A percentile compares a stretch with the other conserved stretches of the same genome.
phyloP scores from a whole-genome alignment of 1,140 invertebrate species.

The Drosophila mojavensis region DNA sequence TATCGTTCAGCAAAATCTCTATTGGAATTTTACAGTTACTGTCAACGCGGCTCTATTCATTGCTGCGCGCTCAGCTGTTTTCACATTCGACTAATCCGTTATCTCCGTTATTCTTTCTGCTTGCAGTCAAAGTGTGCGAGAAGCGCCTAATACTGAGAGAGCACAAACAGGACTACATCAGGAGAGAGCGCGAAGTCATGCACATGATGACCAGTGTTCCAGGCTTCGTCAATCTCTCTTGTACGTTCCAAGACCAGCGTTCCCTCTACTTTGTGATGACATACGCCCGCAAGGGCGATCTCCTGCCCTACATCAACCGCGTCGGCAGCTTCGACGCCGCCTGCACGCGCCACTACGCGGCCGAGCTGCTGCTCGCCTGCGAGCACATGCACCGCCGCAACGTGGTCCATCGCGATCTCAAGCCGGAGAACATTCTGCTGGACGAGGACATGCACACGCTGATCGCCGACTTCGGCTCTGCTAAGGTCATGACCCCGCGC shows the following conservation, averaged over 20 bases:
- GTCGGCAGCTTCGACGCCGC: conserved; percentile 95
- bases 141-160: conserved; percentile 96
- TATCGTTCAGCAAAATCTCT: conserved; percentile 1
- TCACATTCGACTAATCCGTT: conserved; percentile 22
- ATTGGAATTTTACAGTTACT: conserved; percentile 25
- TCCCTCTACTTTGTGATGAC: conserved; percentile 98
- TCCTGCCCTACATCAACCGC: conserved; percentile 95
- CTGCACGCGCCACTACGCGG: conserved; percentile 96
- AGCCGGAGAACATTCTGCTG: conserved; percentile 95
- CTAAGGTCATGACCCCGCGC: conserved; percentile 89
- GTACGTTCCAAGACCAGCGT: conserved; percentile 97
- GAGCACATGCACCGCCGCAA: conserved; percentile 95
- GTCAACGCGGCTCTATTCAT: conserved; percentile 3
- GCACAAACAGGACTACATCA: conserved; percentile 96
- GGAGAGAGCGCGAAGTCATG: conserved; percentile 86
- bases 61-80: conserved; percentile 22
- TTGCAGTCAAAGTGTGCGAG: conserved; percentile 97
- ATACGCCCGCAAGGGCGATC: conserved; percentile 97
- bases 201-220: conserved; percentile 85
- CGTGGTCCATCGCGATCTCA: conserved; percentile 97
- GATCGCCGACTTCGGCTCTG: conserved; percentile 98
- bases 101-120: conserved; percentile 56
- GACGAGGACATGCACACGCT: conserved; percentile 98
- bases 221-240: conserved; percentile 97
- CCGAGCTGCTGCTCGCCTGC: conserved; percentile 95